phyloP scores from a whole-genome alignment of 2,797 vertebrate species.

The Lophura swinhoii region DNA sequence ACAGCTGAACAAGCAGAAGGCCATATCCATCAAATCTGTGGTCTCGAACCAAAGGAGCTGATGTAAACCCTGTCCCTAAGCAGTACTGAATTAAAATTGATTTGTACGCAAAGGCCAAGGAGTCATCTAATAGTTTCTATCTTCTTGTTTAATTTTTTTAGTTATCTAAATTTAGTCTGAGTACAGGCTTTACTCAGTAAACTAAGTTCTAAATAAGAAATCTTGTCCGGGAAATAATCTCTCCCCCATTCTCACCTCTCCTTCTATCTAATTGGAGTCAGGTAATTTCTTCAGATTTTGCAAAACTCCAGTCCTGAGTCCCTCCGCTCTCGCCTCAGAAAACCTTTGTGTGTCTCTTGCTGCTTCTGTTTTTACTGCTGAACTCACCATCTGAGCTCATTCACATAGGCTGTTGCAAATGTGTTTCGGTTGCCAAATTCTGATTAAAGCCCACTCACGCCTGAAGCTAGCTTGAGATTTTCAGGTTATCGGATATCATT shows the following conservation, averaged over 20 bases:
- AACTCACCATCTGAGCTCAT: slow-evolving; percentile 4
- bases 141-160: not conserved
- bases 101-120: not conserved
- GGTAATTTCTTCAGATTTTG: not conserved
- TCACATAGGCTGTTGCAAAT: slow-evolving; percentile 27
- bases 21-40: slow-evolving; percentile 44
- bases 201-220: not conserved
- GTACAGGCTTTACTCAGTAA: not conserved
- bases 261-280: not conserved
- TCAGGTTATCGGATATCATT: slow-evolving; percentile 21
- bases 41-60: slow-evolving; percentile 20
- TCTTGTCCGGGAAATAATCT: not conserved
- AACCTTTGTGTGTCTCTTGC: not conserved
- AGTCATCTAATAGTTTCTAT: not conserved
- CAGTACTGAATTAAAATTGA: not conserved
- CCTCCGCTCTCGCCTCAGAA: not conserved
- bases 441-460: slow-evolving; percentile 44
- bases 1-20: slow-evolving; percentile 65
- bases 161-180: not conserved
- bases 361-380: slow-evolving; percentile 44
- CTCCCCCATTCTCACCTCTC: not conserved
- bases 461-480: slow-evolving; percentile 35
- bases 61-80: not conserved
- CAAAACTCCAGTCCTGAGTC: not conserved
- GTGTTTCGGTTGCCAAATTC: slow-evolving; percentile 24